Conservation (phyloP, 1,140 invertebrate genomes). For the Luehdorfia chinensis region DNA sequence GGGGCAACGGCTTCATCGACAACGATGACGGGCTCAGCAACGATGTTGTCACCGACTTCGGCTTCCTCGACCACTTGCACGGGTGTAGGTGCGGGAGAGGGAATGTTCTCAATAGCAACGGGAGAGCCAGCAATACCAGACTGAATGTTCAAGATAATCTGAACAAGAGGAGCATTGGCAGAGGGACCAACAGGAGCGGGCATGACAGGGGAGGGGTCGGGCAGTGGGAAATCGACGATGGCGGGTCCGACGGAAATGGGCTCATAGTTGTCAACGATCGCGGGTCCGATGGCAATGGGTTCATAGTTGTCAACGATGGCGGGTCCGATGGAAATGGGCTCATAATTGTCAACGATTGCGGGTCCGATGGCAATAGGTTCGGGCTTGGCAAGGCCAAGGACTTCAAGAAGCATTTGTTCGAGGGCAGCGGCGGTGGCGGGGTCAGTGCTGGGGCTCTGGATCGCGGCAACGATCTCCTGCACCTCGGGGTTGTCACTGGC, state of each 20-base stretch:
- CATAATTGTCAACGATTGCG: conserved; percentile 20
- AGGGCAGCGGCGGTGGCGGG: conserved; percentile 44
- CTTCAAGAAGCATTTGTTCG: background rate
- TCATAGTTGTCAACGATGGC: conserved; percentile 22
- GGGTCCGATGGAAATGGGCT: conserved; percentile 20
- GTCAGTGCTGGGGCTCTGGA: conserved; percentile 55
- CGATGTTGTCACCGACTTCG: background rate
- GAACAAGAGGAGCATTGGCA: conserved; percentile 18
- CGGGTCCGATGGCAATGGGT: conserved; percentile 20
- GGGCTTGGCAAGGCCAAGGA: conserved; percentile 8
- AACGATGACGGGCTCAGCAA: conserved; percentile 18
- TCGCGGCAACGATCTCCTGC: conserved; percentile 46
- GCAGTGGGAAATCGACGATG: conserved; percentile 1
- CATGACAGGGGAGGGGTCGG: conserved; percentile 6
- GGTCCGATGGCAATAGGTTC: conserved; percentile 24
- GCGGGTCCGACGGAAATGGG: conserved; percentile 24
- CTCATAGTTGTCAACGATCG: conserved; percentile 16
- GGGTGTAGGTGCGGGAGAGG: background rate
- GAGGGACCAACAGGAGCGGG: conserved; percentile 28
- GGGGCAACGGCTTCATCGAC: conserved; percentile 10
- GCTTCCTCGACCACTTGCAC: conserved; percentile 6
- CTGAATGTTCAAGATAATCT: background rate
- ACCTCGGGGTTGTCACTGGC: conserved; percentile 27
- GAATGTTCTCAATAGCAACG: too few relatives aligned
- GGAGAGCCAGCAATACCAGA: background rate